Evolutionary conservation across 2,797 vertebrate species (phyloP).

Genomic region (Gallinago nigripennis): DNA sequence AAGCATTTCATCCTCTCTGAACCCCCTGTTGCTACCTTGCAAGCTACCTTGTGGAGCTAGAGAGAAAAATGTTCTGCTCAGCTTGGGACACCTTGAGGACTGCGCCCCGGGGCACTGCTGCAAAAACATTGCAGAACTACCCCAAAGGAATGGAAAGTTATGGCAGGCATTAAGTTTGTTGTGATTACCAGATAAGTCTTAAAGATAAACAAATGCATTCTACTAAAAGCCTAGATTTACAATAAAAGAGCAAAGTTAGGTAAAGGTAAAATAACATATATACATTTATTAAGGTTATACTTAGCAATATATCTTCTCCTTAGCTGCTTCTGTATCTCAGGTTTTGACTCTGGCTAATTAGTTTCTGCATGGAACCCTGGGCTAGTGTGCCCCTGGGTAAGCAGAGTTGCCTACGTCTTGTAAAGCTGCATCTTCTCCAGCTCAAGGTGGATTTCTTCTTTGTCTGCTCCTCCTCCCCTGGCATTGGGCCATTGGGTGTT

Average conservation of each 20-base stretch:
- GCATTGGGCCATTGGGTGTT: not conserved
- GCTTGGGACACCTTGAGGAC: not conserved
- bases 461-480: not conserved
- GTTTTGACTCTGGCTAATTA: not conserved
- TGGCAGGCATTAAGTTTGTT: not conserved
- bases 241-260: not conserved
- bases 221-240: not conserved
- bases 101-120: not conserved
- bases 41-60: not conserved
- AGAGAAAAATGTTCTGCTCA: not conserved
- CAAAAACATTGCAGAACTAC: conserved; percentile 16
- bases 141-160: conserved; percentile 26
- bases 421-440: not conserved
- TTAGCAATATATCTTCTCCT: not conserved
- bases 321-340: not conserved
- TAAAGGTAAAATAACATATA: not conserved
- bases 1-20: not conserved
- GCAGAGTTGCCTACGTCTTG: not conserved
- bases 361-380: not conserved
- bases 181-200: not conserved
- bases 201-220: conserved; percentile 12
- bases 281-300: not conserved
- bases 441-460: not conserved
- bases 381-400: not conserved
- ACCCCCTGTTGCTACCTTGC: not conserved